Conservation (phyloP, 2,888 invertebrate species). For the Idaea straminata region DNA sequence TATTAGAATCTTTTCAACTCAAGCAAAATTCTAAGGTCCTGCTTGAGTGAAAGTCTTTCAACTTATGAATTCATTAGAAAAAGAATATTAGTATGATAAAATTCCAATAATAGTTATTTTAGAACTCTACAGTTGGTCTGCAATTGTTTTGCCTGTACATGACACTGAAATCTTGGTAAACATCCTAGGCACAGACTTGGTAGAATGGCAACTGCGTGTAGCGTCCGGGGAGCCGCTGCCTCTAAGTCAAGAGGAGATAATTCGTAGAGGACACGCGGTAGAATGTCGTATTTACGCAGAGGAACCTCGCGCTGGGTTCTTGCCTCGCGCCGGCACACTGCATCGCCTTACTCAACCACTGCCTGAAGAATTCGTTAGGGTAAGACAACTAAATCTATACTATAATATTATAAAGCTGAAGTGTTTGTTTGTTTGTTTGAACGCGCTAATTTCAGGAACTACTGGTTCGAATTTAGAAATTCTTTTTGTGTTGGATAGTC, state of each 20-base stretch:
- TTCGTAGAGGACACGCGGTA: conserved; percentile 92
- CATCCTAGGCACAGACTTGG: conserved; percentile 88
- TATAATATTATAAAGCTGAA: too few species aligned
- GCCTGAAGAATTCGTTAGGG: conserved; percentile 83
- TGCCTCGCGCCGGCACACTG: conserved; percentile 96
- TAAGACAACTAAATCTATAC: conserved; percentile 30
- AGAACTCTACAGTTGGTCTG: too few species aligned
- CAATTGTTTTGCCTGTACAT: neutral
- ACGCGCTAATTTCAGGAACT: too few species aligned
- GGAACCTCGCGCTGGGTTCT: conserved; percentile 89
- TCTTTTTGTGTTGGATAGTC: too few species aligned
- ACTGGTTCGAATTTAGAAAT: too few species aligned
- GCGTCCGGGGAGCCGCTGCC: conserved; percentile 94
- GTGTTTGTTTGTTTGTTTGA: too few species aligned
- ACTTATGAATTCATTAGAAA: too few species aligned
- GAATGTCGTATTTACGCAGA: conserved; percentile 99
- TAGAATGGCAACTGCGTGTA: conserved; percentile 97
- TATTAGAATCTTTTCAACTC: too few species aligned
- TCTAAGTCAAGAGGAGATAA: conserved; percentile 87
- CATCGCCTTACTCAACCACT: conserved; percentile 87
- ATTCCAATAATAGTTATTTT: too few species aligned
- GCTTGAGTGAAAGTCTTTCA: too few species aligned
- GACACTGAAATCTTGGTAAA: neutral
- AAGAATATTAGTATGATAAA: too few species aligned
- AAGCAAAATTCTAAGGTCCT: too few species aligned